Evolutionary conservation across 2,797 vertebrate genomes (phyloP), one percentile per base, ranked within the genome.

Genomic region (Lacerta bilineata): DNA sequence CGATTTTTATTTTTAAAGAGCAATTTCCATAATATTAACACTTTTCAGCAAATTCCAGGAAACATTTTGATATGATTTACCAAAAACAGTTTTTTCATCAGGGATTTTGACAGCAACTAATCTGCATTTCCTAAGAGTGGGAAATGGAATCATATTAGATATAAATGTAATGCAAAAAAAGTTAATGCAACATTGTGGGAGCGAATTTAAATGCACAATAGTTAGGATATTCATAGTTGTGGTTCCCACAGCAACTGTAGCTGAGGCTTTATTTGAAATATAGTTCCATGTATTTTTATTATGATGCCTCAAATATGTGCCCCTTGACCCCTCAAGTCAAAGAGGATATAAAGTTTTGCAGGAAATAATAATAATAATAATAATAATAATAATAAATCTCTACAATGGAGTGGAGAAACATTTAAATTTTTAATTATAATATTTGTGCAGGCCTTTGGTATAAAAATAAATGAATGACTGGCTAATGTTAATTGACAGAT

Each of bases 41-140:
- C 88, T 96, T 96, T 95, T 94, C 89, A 95, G 94, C 93, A 93
- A 94, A 92, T 96, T 96, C 96, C 94, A 89, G 87, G 96, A 96
- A 97, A 97, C 96, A 96, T 96, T 96, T 96, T 96, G 96, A 96
- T 97, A 96, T 94, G 96, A 97, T 96, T 97, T 97, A 96, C 96
- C 95, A 95, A 96, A 97, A 96, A 95, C 94, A 95, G 93, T 91
- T 97, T 96, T 95, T 96, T 95, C 95, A 95, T 95, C 92, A 90
- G 93, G 94, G 91, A 91, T 78, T 43, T 94, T 94, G 94, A 90
- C 92, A 92, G 95, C 93, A 91, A 89, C 92, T 96, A 96, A 97
- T 96, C 96, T 97, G 95, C 96, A 96, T 97, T 95, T 96, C 93
- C 95, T 96, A 97, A 95, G 95, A 94, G 93, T 90, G 89, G 95